Conservation (phyloP, 2,797 vertebrate species). For the Esox masquinongy region DNA sequence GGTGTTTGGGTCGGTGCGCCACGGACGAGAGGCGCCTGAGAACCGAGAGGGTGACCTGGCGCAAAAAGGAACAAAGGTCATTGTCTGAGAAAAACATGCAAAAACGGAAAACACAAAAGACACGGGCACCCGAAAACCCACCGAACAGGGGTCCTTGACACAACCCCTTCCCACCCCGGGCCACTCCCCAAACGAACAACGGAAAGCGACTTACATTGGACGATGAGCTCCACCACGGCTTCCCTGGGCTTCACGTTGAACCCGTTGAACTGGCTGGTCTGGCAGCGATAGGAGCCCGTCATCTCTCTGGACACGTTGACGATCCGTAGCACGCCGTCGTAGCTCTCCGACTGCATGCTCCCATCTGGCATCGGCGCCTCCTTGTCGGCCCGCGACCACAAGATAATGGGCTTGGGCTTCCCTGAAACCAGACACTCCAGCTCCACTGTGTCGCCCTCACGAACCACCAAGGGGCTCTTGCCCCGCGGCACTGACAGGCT, state of each 20-base stretch:
- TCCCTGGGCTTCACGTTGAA: constrained; percentile 96
- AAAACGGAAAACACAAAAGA: neutral
- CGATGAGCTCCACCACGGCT: constrained; percentile 92
- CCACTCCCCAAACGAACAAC: constrained; percentile 18
- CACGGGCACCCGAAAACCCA: too few species aligned
- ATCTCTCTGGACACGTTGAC: constrained; percentile 95
- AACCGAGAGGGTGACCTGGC: too few species aligned
- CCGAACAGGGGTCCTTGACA: neutral
- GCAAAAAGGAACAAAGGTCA: neutral
- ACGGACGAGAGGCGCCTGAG: too few species aligned
- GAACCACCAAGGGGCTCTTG: constrained; percentile 92
- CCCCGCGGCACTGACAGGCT: constrained; percentile 95
- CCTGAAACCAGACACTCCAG: constrained; percentile 98
- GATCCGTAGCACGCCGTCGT: constrained; percentile 91
- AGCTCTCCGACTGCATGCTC: constrained; percentile 92
- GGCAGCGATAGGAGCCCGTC: constrained; percentile 93
- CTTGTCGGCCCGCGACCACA: constrained; percentile 95
- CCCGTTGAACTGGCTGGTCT: constrained; percentile 97
- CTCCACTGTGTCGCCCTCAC: constrained; percentile 94
- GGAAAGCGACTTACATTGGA: constrained; percentile 89
- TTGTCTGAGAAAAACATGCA: neutral
- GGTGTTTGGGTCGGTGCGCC: constrained; percentile 48
- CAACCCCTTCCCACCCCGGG: neutral
- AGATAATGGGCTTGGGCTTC: constrained; percentile 97
- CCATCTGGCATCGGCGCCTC: constrained; percentile 93